Base-by-base conservation (phyloP, 2,888 invertebrate species). In the Caradrina kadenii region DNA sequence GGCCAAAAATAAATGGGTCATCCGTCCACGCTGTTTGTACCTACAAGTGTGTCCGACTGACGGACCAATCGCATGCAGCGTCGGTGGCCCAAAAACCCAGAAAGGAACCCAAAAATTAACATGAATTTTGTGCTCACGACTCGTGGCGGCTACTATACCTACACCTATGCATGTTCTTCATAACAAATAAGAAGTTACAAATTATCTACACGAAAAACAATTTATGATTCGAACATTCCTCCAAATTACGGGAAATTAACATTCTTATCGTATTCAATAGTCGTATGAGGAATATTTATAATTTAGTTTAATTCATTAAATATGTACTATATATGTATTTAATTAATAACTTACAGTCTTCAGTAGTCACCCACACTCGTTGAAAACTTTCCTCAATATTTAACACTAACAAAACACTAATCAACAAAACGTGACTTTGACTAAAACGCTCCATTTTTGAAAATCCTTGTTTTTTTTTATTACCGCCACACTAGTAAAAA, bases 301-400 rank as follows among this genome's bases (percentile, higher is more conserved):
- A 45, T 17, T 17, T 17, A 45, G 13, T 13, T 49, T 45, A 45
- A 49, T 21, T 48, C 42, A 15, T 31, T 15, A 45, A 21, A 22
- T 26, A n/a, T n/a, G n/a, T n/a, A 21, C 11, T 60, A n/a, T n/a
- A n/a, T n/a, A n/a, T n/a, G n/a, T n/a, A n/a, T 13, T 26, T 26
- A 26, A 0, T 39, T 39, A 35, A 50, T 17, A 55, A 87, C 94
- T 94, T 87, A 94, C 94, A 85, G 80, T 94, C 94, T 73, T 94
- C 94, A 1, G 93, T 93, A 21, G 93, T 92, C 48, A 91, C 73
- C 90, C 89, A 91, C 63, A 22, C 5, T 60, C 61, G 73, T 74
- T 72, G 71, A 53, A 58, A 50, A 76, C 80, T 78, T 56, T 73
- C 59, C 61, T 74, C 62, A 15, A 82, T 69, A 73, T 70, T 70